Evolutionary conservation across 2,888 invertebrate genomes (phyloP).

Genomic region (Drosophila kambysellisi): DNA sequence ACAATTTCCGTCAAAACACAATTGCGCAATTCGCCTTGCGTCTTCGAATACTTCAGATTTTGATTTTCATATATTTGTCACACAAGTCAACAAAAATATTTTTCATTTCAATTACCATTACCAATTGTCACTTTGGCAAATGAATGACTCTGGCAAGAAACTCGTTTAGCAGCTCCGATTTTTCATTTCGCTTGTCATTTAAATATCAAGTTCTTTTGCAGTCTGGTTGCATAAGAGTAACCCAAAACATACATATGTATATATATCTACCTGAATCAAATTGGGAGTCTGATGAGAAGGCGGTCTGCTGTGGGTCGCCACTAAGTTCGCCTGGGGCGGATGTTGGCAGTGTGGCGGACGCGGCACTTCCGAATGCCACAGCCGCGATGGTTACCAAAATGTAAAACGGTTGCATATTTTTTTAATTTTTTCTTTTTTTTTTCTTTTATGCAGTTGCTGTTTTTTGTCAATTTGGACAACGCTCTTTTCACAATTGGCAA

Average conservation of each 20-base stretch:
- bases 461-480: constrained; percentile 28
- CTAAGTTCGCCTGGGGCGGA: constrained; percentile 31
- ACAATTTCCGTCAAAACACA: constrained; percentile 8
- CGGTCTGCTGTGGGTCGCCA: constrained; percentile 43
- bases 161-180: constrained; percentile 47
- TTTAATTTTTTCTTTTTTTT: constrained; percentile 13
- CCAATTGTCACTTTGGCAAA: constrained; percentile 36
- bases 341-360: constrained; percentile 61
- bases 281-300: constrained; percentile 30
- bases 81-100: background rate
- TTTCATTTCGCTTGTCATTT: constrained; percentile 46
- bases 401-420: constrained; percentile 71
- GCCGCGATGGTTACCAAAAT: constrained; percentile 64
- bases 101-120: constrained; percentile 24
- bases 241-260: background rate
- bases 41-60: constrained; percentile 4
- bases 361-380: constrained; percentile 79
- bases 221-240: constrained; percentile 55
- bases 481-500: constrained; percentile 61
- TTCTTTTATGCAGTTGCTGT: background rate
- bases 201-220: constrained; percentile 77
- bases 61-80: constrained; percentile 18
- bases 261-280: constrained; percentile 54
- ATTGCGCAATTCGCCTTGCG: constrained; percentile 16
- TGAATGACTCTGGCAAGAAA: constrained; percentile 72